Evolutionary conservation across 2,113 vertebrate species (phyloP), one percentile per base, ranked within the genome.

Genomic region (Sphaerodactylus townsendi): DNA sequence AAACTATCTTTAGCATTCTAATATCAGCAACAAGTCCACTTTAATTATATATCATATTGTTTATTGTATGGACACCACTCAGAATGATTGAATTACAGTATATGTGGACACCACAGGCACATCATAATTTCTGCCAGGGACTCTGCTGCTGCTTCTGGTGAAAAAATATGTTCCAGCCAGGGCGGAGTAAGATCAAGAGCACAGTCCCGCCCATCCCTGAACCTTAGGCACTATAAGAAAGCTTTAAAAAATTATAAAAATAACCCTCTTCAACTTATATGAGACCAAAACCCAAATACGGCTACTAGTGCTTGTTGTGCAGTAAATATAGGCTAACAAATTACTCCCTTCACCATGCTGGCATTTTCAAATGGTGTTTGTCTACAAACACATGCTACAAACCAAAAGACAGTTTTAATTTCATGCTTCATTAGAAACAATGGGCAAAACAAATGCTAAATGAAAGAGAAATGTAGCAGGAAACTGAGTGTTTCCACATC

Each of bases 341-440:
- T 15, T 50, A 75, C 39, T 79, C 75, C 64, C 4, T 37, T 44
- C 7, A 76, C 46, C 48, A 23, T 83, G 64, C 73, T 46, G 35
- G 79, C 59, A 56, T 77, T 81, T 70, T 48, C 56, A 74, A 81
- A 35, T 3, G 0, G 73, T 11, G 23, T 4, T 68, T 39, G 17
- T 53, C 82, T 35, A 85, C 28, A 48, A 70, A 48, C 23, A 85
- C 77, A 44, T n/a, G 72, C 30, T 77, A 14, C 3, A 28, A 82
- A 69, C 62, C 19, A 6, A 23, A 70, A 69, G 1, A 30, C 37
- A 74, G 33, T 77, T 50, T 19, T 25, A 86, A 87, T 2, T 86
- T 82, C 37, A 84, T 3, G 33, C 14, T 4, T 76, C 74, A 75
- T 81, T 50, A 84, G n/a, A 86, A 88, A 80, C 78, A 53, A 41